A percentile compares a stretch with the other conserved stretches of the same genome.
phyloP scores from a whole-genome alignment of 2,113 vertebrate genomes.

The Panthera tigris region DNA sequence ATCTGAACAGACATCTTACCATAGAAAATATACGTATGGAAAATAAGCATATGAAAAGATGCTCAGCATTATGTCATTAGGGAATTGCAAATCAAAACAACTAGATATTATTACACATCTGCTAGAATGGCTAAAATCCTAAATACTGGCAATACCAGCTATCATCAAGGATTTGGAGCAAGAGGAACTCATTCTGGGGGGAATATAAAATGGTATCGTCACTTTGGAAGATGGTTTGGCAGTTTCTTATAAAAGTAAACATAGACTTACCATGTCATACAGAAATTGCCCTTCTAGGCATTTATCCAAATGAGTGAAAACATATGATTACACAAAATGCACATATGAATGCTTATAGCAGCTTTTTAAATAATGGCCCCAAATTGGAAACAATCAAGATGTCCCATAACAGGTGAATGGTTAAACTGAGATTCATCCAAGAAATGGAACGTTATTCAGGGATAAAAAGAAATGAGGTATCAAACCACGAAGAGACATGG shows the following conservation, averaged over 20 bases:
- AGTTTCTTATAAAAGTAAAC: not conserved
- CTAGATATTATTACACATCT: not conserved
- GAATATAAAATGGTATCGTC: not conserved
- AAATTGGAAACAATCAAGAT: not conserved
- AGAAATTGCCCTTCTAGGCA: not conserved
- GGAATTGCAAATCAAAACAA: not conserved
- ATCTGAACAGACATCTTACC: not conserved
- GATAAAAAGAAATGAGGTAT: not conserved
- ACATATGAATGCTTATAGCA: not conserved
- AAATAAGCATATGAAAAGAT: not conserved
- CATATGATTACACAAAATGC: not conserved
- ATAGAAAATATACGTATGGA: not conserved
- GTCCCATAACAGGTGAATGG: not conserved
- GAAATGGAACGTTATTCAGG: not conserved
- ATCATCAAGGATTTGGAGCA: not conserved
- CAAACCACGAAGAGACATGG: not conserved
- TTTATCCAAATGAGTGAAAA: not conserved
- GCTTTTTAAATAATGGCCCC: not conserved
- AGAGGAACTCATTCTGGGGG: not conserved
- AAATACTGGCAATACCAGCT: not conserved
- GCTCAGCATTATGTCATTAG: not conserved
- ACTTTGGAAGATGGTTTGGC: not conserved
- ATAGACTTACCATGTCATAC: not conserved
- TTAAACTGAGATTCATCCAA: not conserved
- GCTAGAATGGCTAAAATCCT: not conserved